These are phyloP conservation scores for Oncorhynchus keta DNA, from an alignment of 2,113 vertebrate genomes.

Conservation along the genomic window DNA sequence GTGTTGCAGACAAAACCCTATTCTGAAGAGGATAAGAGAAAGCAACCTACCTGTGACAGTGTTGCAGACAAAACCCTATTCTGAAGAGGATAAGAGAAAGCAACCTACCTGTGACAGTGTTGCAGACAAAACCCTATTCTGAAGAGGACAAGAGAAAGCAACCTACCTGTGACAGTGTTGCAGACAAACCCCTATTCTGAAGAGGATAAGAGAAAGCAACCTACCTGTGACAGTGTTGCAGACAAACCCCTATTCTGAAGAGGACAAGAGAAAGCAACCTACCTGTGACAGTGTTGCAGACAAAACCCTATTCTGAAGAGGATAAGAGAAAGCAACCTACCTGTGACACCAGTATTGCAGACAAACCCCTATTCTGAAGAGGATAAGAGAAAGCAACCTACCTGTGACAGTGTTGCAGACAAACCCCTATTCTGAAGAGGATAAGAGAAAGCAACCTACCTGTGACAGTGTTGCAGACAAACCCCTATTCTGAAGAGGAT, in stretches of 20 bases:
- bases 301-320: not conserved
- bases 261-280: conserved; percentile 21
- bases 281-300: too few species aligned
- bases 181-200: too few species aligned
- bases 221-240: too few species aligned
- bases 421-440: not conserved
- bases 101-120: not conserved
- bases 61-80: not conserved
- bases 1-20: too few species aligned
- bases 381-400: conserved; percentile 22
- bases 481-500: not conserved
- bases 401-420: too few species aligned
- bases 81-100: conserved; percentile 19
- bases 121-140: not conserved
- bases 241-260: not conserved
- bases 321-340: too few species aligned
- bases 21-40: conserved; percentile 19
- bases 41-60: not conserved
- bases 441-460: conserved; percentile 19
- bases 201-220: conserved; percentile 26
- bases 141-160: too few species aligned
- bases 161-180: too few species aligned
- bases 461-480: too few species aligned
- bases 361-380: not conserved
- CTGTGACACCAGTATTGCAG: too few species aligned